Evolutionary conservation across 2,888 invertebrate species (phyloP).

Genomic region (Meiosimyza platycephala): DNA sequence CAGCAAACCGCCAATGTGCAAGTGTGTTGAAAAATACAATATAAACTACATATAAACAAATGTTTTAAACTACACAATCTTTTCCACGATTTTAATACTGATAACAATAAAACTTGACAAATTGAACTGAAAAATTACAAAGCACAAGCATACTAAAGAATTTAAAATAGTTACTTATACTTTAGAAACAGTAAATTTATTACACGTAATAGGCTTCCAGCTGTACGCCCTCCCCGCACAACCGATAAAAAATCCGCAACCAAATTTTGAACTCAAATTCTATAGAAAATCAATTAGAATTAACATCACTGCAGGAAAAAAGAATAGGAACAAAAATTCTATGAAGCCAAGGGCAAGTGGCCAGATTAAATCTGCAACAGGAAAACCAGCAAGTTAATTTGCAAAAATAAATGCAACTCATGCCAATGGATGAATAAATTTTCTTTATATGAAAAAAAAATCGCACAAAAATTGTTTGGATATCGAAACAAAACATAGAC

Average conservation of each 20-base stretch:
- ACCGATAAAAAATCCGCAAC: background rate
- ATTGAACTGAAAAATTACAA: background rate
- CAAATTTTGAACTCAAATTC: background rate
- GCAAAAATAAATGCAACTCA: background rate
- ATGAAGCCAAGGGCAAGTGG: constrained; percentile 16
- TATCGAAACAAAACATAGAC: too few relatives aligned
- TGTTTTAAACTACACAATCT: constrained; percentile 9
- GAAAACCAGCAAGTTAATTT: background rate
- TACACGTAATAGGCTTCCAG: too few relatives aligned
- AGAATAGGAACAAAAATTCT: background rate
- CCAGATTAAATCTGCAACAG: background rate
- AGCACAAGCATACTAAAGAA: background rate
- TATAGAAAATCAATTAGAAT: constrained; percentile 1
- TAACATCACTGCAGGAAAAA: background rate
- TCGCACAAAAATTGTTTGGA: too few relatives aligned
- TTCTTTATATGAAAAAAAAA: too few relatives aligned
- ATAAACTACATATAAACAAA: background rate
- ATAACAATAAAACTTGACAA: constrained; percentile 1
- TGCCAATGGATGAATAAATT: too few relatives aligned
- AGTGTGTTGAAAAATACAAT: background rate
- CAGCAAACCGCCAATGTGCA: too few relatives aligned
- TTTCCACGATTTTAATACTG: constrained; percentile 1
- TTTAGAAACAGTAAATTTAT: too few relatives aligned
- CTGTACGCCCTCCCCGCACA: too few relatives aligned
- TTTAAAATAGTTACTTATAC: too few relatives aligned